Evolutionary conservation across 2,797 vertebrate species (phyloP), one percentile per base, ranked within the genome.

Genomic region (Typhlichthys subterraneus): DNA sequence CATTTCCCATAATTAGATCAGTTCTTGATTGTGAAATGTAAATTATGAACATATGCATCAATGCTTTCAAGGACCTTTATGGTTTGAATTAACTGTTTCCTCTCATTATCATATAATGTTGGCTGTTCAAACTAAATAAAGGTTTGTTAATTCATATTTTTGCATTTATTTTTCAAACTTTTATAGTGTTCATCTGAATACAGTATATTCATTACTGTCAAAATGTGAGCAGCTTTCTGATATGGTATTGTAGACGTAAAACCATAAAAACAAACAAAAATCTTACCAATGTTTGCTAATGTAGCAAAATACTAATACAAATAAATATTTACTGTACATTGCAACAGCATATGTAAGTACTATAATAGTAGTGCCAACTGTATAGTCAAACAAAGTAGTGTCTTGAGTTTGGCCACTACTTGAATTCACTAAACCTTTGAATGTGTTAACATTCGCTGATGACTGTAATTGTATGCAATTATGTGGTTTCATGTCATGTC

Each of bases 401-500:
- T 45, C 55, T 67, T 57, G 53, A 47, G 29, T 14, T 56, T 59
- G 55, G 48, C 55, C 38, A 45, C 57, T 47, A 45, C 19, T 45
- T 45, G 45, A 48, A 63, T 47, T 49, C 5, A 48, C 15, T 62
- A 52, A 70, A 46, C 60, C 5, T 14, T 33, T 65, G 47, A 58
- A 59, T 56, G 19, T 58, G 23, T 61, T 58, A 56, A 63, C 10
- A 31, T 64, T 64, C 53, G 23, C 47, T 52, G 38, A 19, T 68
- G 45, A 38, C 60, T 46, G 52, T 46, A 64, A 64, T 61, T 29
- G 48, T 59, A 29, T 13, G 29, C 17, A 57, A 60, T 50, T 64
- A 29, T 65, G 59, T 68, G 59, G 48, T 61, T 46, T 71, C 33
- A 51, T 53, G 11, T 55, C n/a, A 23, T 57, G 46, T 61, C 12